Base-by-base conservation (phyloP, 2,113 vertebrate species). In the Erpornis zantholeuca region DNA sequence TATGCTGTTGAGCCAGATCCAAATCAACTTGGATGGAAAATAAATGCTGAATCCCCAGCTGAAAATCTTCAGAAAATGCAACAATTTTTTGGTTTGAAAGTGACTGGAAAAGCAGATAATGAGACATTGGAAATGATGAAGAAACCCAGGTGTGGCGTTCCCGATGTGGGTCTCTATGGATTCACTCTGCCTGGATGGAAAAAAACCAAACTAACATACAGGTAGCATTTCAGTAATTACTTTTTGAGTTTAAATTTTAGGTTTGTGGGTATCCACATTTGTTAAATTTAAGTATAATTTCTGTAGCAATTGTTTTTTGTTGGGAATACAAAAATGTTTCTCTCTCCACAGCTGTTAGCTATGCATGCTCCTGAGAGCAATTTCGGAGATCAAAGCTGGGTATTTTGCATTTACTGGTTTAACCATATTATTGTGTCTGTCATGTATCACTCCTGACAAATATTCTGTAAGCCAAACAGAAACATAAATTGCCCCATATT, bases 31-130 rank as follows among this genome's bases (percentile, higher is more conserved):
- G 92, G 81, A 50, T 97, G 97, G 95, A 98, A 88, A 90, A 92
- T 35, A 47, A 97, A 92, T 60, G 69, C 27, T 66, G 94, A 88
- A 68, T 79, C 90, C 5, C 45, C 78, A 33, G 49, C 56, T 10
- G 89, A 95, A 79, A 98, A 97, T 80, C 89, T 98, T 63, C 86
- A 69, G 53, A 97, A 98, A 97, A 98, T 98, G 98, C 98, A 98
- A 91, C 90, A 92, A 5, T 98, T 98, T 94, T 98, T 98, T 90
- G 94, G 97, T 31, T 94, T 98, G 84, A 93, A 96, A 60, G 97
- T 98, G 64, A 98, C 98, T 12, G 98, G 98, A 52, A 97, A 93
- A 56, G 68, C 97, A 52, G 97, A 98, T 45, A 56, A 94, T 5
- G 86, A 96, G 24, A 98, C 98, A 2, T 35, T 98, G n/a, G 82